These are phyloP conservation scores for Peribatodes rhomboidaria DNA, from an alignment of 2,888 invertebrate genomes.

Conservation along the genomic window DNA sequence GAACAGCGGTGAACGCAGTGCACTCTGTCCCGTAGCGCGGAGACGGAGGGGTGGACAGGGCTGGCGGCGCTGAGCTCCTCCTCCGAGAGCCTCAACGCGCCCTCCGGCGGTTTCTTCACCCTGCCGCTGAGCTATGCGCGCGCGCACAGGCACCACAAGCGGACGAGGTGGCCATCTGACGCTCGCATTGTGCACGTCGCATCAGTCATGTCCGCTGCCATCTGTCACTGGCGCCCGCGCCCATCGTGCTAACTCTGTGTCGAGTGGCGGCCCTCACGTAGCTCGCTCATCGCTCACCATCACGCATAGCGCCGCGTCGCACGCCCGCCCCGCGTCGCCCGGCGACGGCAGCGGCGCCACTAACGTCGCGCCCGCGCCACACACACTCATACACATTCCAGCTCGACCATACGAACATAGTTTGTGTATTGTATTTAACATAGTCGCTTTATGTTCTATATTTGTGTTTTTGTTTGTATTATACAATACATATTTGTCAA, in stretches of 20 bases:
- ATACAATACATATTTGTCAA: constrained; percentile 32
- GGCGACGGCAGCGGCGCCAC: constrained; percentile 15
- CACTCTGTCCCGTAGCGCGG: constrained; percentile 62
- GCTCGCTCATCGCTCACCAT: constrained; percentile 58
- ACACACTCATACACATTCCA: constrained; percentile 32
- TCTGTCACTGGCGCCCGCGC: constrained; percentile 15
- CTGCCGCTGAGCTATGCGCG: constrained; percentile 92
- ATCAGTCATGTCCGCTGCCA: constrained; percentile 43
- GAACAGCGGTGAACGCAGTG: constrained; percentile 36
- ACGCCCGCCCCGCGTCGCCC: constrained; percentile 18
- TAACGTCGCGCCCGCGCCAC: constrained; percentile 34
- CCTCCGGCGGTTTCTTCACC: constrained; percentile 88
- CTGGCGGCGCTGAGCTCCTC: constrained; percentile 84
- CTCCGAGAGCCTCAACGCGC: constrained; percentile 89
- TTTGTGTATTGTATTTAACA: constrained; percentile 49
- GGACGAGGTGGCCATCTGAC: constrained; percentile 89
- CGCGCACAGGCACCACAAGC: constrained; percentile 92
- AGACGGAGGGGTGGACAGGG: constrained; percentile 73
- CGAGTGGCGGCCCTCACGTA: constrained; percentile 33
- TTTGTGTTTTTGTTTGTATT: constrained; percentile 41
- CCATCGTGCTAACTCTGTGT: constrained; percentile 24
- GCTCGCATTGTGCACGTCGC: constrained; percentile 76
- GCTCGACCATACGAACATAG: constrained; percentile 42
- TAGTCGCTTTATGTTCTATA: constrained; percentile 48
- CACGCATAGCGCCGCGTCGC: constrained; percentile 57